A percentile compares a stretch with the other conserved stretches of the same genome.
Conservation (phyloP, 2,888 invertebrate genomes). For the Chrysotoxum bicinctum region DNA sequence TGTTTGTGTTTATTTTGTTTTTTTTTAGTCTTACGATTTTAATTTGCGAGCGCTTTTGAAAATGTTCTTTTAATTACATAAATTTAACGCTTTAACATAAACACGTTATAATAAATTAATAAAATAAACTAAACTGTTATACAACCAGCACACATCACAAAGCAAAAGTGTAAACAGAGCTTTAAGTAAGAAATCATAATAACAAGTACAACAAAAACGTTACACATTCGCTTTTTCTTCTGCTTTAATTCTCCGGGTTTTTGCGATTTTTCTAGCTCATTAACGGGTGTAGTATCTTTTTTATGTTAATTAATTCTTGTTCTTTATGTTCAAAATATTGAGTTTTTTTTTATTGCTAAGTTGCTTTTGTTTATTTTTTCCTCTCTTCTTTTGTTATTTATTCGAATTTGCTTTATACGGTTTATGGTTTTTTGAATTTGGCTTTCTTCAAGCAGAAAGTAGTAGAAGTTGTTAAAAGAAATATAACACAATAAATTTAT, state of each 20-base stretch:
- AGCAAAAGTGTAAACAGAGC: conserved; percentile 60
- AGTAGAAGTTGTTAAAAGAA: not conserved
- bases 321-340: conserved; percentile 23
- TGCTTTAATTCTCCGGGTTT: conserved; percentile 22
- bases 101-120: conserved; percentile 10
- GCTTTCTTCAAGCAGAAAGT: conserved; percentile 19
- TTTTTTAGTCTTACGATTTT: conserved; percentile 48
- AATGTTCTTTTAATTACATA: not conserved
- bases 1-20: conserved; percentile 29
- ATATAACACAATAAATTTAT: conserved; percentile 4
- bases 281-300: conserved; percentile 18
- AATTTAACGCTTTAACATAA: conserved; percentile 25
- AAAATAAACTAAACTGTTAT: conserved; percentile 31
- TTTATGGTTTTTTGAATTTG: conserved; percentile 44
- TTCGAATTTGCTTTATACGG: conserved; percentile 52
- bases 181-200: conserved; percentile 70
- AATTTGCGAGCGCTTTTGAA: conserved; percentile 58
- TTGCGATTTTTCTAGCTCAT: conserved; percentile 28
- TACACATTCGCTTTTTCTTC: conserved; percentile 42
- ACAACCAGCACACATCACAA: conserved; percentile 39
- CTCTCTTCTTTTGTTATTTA: conserved; percentile 14
- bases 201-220: not conserved
- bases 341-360: conserved; percentile 16
- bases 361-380: conserved; percentile 7
- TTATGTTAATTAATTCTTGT: conserved; percentile 20